Conservation (phyloP, 1,140 invertebrate species). For the Bombus soroeensis region DNA sequence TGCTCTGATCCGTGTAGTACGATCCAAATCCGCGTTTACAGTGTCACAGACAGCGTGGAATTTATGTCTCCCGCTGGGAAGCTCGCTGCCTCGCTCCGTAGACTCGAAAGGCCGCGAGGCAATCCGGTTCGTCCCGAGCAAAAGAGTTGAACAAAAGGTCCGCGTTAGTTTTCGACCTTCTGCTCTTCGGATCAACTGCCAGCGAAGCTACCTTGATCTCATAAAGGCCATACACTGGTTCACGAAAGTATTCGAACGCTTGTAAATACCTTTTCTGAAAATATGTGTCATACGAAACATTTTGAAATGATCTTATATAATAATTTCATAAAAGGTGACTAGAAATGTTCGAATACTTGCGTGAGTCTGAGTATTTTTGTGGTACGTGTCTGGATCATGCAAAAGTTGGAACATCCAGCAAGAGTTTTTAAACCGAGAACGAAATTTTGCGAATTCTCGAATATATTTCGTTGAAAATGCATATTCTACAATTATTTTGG, state of each 20-base stretch:
- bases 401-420: no score
- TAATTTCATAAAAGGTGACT: no score
- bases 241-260: background rate
- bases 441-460: no score
- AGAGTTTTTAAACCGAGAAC: no score
- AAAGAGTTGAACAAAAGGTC: background rate
- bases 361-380: no score
- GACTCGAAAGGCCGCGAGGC: background rate
- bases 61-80: background rate
- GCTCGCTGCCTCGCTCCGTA: background rate
- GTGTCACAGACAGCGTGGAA: slow-evolving; percentile 5
- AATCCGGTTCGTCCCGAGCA: background rate
- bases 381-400: no score
- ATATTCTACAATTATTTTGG: background rate
- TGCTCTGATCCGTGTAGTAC: background rate
- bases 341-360: no score
- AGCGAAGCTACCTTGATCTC: slow-evolving; percentile 31
- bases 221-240: slow-evolving; percentile 4
- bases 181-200: background rate
- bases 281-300: no score
- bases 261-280: no score
- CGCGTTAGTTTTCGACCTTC: slow-evolving; percentile 8
- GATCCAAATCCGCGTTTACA: slow-evolving; percentile 10
- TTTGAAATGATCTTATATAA: no score
- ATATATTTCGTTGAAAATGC: no score